These are phyloP conservation scores for Masticophis lateralis DNA, from an alignment of 2,797 vertebrate species.

Conservation along the genomic window DNA sequence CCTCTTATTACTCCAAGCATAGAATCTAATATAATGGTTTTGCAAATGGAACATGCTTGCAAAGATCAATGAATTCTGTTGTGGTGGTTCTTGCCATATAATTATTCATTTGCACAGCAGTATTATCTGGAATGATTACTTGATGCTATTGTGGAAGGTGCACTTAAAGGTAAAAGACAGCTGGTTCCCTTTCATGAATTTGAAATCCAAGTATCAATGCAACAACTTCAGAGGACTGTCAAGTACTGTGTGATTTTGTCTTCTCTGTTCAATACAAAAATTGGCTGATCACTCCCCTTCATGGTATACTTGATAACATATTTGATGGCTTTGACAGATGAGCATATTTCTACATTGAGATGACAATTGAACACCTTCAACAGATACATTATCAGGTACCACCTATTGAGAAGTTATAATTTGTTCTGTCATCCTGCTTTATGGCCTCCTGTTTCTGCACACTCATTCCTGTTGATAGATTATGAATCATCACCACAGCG, in stretches of 20 bases:
- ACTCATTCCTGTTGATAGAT: not conserved
- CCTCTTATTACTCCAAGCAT: not conserved
- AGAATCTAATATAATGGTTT: not conserved
- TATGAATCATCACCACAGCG: not conserved
- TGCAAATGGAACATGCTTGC: not conserved
- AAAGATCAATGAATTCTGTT: not conserved
- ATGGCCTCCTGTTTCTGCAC: not conserved
- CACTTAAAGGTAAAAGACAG: not conserved
- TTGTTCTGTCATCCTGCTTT: not conserved
- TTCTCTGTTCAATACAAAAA: not conserved
- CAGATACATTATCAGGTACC: not conserved
- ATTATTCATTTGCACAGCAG: not conserved
- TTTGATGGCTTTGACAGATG: not conserved
- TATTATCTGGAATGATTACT: not conserved
- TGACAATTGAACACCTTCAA: not conserved
- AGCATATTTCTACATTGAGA: not conserved
- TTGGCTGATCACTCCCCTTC: not conserved
- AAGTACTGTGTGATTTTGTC: not conserved
- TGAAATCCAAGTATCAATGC: not conserved
- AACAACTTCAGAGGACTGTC: not conserved
- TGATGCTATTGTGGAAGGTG: not conserved
- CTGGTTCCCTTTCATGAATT: not conserved
- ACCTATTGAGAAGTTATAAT: not conserved
- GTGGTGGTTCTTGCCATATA: not conserved
- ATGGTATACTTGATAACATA: not conserved